Evolutionary conservation across 64 coral and sea anemone species (phyloP).

Genomic region (Actinia equina): DNA sequence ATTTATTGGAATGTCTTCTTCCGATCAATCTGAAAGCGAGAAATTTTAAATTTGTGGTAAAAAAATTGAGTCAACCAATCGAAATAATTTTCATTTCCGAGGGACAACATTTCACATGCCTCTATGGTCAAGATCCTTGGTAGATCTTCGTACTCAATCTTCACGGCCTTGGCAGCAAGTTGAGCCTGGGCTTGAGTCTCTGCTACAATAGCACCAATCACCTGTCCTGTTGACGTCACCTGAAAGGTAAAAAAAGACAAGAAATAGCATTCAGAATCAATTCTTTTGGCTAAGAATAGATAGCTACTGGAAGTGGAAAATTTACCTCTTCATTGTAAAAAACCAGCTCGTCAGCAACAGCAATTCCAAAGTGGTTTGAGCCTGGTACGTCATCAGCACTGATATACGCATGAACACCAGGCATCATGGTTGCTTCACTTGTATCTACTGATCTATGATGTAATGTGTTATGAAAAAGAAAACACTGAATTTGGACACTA

Average conservation of each 20-base stretch:
- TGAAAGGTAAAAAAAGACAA: background rate
- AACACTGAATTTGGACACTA: background rate
- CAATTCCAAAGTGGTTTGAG: slow-evolving; percentile 14
- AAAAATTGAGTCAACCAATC: too few species aligned
- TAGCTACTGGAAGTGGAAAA: background rate
- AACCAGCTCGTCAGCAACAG: slow-evolving; percentile 49
- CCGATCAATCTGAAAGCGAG: too few species aligned
- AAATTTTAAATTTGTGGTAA: too few species aligned
- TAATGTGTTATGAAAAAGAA: background rate
- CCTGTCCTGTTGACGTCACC: slow-evolving; percentile 91
- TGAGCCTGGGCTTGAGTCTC: slow-evolving; percentile 90
- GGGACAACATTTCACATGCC: too few species aligned
- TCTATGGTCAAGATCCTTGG: slow-evolving; percentile 83
- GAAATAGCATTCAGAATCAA: background rate
- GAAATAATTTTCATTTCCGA: too few species aligned
- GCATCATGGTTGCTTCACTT: slow-evolving; percentile 49
- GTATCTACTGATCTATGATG: slow-evolving; percentile 46
- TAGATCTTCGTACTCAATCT: slow-evolving; percentile 65
- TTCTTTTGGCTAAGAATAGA: background rate
- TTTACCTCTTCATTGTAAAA: slow-evolving; percentile 65
- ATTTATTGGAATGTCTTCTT: too few species aligned
- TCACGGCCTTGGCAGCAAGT: slow-evolving; percentile 70
- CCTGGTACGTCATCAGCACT: slow-evolving; percentile 77
- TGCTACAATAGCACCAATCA: slow-evolving; percentile 75
- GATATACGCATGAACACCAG: slow-evolving; percentile 66